Percentiles rank a stretch among this genome's conserved stretches.
These are phyloP conservation scores for Myiagra hebetior DNA, from an alignment of 2,113 vertebrate species.

Conservation along the genomic window DNA sequence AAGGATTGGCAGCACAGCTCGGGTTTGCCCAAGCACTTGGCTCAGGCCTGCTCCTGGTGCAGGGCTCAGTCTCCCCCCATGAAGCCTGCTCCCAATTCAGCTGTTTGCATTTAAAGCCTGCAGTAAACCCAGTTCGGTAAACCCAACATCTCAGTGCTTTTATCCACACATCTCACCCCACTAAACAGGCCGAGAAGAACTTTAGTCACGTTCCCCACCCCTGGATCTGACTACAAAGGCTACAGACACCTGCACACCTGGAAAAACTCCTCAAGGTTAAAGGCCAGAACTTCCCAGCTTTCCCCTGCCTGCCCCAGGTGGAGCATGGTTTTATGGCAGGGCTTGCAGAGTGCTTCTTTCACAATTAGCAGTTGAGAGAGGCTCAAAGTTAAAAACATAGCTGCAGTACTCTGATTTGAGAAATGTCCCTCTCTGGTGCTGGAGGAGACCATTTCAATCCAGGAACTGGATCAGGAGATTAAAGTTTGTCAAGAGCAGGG, in stretches of 20 bases:
- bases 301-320: neutral
- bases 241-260: neutral
- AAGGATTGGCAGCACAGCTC: neutral
- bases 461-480: neutral
- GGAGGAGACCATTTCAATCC: neutral
- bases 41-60: neutral
- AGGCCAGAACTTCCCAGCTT: neutral
- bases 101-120: neutral
- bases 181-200: neutral
- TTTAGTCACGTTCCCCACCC: neutral
- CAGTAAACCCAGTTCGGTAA: rapidly evolving
- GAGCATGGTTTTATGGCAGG: rapidly evolving
- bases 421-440: neutral
- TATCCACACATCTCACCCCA: rapidly evolving
- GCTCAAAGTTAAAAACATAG: neutral
- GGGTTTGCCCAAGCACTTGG: neutral
- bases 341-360: neutral
- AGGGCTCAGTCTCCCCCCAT: neutral
- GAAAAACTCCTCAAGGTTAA: neutral
- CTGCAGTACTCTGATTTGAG: neutral
- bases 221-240: neutral
- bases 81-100: neutral
- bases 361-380: neutral
- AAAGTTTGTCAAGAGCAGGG: neutral
- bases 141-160: neutral